Evolutionary conservation across 2,113 vertebrate species (phyloP).

Genomic region (Mesocricetus auratus): DNA sequence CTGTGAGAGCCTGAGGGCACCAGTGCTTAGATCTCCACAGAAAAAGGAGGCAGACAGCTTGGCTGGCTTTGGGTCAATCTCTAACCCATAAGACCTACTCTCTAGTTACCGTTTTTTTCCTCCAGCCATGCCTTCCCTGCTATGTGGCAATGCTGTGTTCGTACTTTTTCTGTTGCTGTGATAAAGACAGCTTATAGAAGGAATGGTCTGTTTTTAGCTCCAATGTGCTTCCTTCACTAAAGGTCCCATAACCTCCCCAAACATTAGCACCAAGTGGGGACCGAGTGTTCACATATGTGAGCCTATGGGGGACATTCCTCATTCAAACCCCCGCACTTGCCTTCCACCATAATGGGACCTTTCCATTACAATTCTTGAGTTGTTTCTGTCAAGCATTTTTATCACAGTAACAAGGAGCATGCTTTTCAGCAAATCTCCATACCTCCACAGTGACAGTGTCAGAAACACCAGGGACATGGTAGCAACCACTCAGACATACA

Average conservation of each 20-base stretch:
- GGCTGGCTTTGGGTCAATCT: no score
- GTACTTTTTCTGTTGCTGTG: neutral
- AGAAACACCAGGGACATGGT: neutral
- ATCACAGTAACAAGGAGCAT: no score
- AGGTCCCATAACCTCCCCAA: no score
- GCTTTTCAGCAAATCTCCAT: neutral
- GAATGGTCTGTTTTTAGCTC: neutral
- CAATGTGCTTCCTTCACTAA: no score
- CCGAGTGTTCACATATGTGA: no score
- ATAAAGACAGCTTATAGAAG: neutral
- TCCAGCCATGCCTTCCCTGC: neutral
- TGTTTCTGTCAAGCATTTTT: neutral
- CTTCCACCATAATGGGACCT: neutral
- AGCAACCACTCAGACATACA: fast-evolving
- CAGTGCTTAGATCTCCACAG: no score
- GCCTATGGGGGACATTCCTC: neutral
- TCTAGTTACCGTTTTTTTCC: no score
- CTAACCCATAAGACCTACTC: no score
- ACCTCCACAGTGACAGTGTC: neutral
- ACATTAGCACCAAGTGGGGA: no score
- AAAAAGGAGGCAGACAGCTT: no score
- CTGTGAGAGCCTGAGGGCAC: no score
- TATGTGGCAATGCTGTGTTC: neutral
- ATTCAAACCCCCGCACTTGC: neutral
- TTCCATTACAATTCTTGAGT: no score